Evolutionary conservation across 2,888 invertebrate genomes (phyloP), one percentile per base, ranked within the genome.

Genomic region (Xanthia icteritia): DNA sequence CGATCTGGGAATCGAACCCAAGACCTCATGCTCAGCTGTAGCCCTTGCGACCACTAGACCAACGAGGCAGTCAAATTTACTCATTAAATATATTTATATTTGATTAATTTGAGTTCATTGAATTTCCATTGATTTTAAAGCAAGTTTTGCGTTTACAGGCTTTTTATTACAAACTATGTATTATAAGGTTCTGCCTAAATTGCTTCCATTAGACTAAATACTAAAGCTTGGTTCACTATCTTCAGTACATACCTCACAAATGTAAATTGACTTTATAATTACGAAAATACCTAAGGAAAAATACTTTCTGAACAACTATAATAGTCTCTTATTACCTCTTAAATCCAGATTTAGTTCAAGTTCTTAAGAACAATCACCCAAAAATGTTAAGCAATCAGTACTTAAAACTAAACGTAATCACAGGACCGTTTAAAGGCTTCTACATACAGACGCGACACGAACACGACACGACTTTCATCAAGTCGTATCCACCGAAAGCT

Each of bases 361-460:
- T 81, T 78, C 81, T 64, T 27, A 51, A 74, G 63, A 60, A 73
- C 54, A 77, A 84, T 84, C 51, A 79, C 51, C 60, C 9, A 82
- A 76, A 76, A 86, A 86, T 86, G 51, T 86, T 70, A 83, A 86
- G 60, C 78, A 73, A 80, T 72, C 70, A 71, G 71, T 82, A 86
- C 78, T 86, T 85, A 77, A 79, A 81, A 79, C 82, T 73, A 79
- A 77, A 79, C 79, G 73, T 74, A 85, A 85, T 85, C 71, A 60
- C 66, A 6, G 51, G 60, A 73, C 56, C 70, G 64, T 81, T 79
- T 73, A 31, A 70, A 20, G 78, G 65, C 13, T 11, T 0, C 0
- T 5, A 4, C 48, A 79, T 23, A 78, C 42, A 54, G 20, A 4
- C 2, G 54, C 39, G 63, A 69, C 56, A 51, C n/a, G 61, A 51